These are phyloP conservation scores for Notodonta ziczac DNA, from an alignment of 2,888 invertebrate species.

Conservation along the genomic window DNA sequence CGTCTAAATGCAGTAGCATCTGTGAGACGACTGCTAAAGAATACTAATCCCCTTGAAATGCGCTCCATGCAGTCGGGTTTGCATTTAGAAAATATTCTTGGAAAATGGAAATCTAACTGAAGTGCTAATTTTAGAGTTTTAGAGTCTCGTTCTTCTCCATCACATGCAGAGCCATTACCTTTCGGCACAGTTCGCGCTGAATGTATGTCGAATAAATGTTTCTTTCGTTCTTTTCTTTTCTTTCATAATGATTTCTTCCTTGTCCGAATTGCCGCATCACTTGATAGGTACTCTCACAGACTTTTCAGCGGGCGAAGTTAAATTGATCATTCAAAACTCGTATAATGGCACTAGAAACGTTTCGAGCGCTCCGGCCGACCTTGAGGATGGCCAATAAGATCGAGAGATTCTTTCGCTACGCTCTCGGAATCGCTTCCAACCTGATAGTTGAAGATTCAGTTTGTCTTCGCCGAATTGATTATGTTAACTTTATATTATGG, in stretches of 20 bases:
- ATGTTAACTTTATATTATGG: conserved; percentile 24
- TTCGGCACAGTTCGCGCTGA: no score
- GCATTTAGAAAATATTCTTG: conserved; percentile 10
- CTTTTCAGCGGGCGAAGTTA: conserved; percentile 55
- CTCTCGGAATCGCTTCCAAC: conserved; percentile 17
- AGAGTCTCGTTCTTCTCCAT: no score
- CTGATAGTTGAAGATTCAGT: conserved; percentile 29
- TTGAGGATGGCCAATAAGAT: conserved; percentile 40
- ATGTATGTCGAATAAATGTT: no score
- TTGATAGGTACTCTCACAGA: conserved; percentile 21
- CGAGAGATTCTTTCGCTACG: conserved; percentile 34
- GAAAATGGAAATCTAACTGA: neutral
- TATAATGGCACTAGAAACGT: conserved; percentile 57
- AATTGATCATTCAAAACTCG: conserved; percentile 69
- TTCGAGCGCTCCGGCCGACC: conserved; percentile 37
- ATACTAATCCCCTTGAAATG: conserved; percentile 28
- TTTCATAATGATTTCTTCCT: no score
- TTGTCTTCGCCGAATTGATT: conserved; percentile 25
- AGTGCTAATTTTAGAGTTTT: neutral
- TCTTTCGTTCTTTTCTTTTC: no score
- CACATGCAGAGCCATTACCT: no score
- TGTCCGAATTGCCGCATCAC: no score
- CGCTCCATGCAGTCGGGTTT: conserved; percentile 25
- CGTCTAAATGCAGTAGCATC: conserved; percentile 31
- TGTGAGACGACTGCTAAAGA: conserved; percentile 18